phyloP scores from a whole-genome alignment of 2,113 vertebrate species.

The Emydura subglobosa region DNA sequence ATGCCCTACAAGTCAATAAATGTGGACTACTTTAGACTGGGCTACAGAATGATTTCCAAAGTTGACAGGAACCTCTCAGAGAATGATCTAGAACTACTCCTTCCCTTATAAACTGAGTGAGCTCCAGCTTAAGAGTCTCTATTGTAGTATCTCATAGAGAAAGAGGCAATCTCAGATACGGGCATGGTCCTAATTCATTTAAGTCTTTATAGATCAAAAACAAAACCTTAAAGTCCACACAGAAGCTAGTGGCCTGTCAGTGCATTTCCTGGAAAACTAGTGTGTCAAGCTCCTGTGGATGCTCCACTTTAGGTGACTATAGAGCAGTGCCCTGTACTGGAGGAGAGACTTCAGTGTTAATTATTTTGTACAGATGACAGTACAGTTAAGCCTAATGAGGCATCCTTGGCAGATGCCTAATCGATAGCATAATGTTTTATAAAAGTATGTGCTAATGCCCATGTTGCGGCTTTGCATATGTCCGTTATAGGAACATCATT shows the following conservation, averaged over 20 bases:
- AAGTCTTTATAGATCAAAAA: neutral
- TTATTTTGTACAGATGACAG: no score
- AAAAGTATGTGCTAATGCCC: no score
- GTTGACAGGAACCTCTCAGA: neutral
- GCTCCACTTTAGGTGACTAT: no score
- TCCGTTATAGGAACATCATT: no score
- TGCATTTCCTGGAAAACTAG: neutral
- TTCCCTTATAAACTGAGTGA: neutral
- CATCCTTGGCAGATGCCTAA: no score
- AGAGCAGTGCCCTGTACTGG: no score
- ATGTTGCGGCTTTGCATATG: no score
- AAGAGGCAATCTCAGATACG: neutral
- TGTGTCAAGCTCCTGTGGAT: no score
- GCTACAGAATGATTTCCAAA: neutral
- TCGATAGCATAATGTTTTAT: no score
- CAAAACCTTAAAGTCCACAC: neutral
- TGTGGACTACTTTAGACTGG: neutral
- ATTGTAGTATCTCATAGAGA: neutral
- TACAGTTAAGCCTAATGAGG: no score
- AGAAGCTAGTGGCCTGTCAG: neutral
- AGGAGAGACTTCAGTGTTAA: no score
- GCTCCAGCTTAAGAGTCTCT: neutral
- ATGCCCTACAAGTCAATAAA: neutral
- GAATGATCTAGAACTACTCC: neutral
- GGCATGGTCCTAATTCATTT: neutral